Percentiles rank a stretch among this genome's conserved stretches.
Evolutionary conservation across 1,140 invertebrate species (phyloP).

Genomic region (Globodera rostochiensis): DNA sequence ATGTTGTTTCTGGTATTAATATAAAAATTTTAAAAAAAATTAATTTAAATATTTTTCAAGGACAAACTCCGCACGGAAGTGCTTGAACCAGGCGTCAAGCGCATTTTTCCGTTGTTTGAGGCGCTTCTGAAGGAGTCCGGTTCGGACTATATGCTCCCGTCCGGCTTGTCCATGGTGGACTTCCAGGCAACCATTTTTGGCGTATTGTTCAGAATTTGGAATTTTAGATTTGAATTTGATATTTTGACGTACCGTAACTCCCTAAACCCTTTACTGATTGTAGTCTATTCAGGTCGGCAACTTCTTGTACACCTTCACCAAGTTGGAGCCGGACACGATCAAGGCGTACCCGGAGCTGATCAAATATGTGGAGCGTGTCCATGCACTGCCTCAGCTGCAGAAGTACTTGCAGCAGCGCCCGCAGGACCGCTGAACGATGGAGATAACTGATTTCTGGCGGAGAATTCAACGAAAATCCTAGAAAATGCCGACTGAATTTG

Average conservation of each 20-base stretch:
- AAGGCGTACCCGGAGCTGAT: slow-evolving; percentile 17
- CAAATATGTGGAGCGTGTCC: slow-evolving; percentile 10
- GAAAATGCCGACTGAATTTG: no score
- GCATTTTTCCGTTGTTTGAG: slow-evolving; percentile 32
- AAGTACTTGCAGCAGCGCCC: slow-evolving; percentile 10
- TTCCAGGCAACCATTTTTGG: slow-evolving; percentile 18
- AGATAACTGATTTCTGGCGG: no score
- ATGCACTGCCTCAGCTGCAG: slow-evolving; percentile 29
- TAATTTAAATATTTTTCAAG: slow-evolving; percentile 19
- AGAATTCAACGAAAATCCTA: no score
- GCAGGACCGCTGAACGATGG: no score
- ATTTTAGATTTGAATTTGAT: no score
- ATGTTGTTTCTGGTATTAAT: no score
- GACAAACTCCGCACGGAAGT: slow-evolving; percentile 28
- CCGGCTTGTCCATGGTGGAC: slow-evolving; percentile 38
- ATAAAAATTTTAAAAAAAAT: neutral
- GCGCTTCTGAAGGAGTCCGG: slow-evolving; percentile 38
- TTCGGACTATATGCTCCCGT: slow-evolving; percentile 33
- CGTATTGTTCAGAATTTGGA: neutral
- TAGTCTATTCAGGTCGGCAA: slow-evolving; percentile 20
- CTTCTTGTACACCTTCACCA: slow-evolving; percentile 13
- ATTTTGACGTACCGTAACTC: neutral
- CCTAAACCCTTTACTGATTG: neutral
- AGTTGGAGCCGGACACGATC: slow-evolving; percentile 30
- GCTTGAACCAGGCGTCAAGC: slow-evolving; percentile 29